These are phyloP conservation scores for Melipona quadrifasciata DNA, from an alignment of 1,140 invertebrate species.

Conservation along the genomic window DNA sequence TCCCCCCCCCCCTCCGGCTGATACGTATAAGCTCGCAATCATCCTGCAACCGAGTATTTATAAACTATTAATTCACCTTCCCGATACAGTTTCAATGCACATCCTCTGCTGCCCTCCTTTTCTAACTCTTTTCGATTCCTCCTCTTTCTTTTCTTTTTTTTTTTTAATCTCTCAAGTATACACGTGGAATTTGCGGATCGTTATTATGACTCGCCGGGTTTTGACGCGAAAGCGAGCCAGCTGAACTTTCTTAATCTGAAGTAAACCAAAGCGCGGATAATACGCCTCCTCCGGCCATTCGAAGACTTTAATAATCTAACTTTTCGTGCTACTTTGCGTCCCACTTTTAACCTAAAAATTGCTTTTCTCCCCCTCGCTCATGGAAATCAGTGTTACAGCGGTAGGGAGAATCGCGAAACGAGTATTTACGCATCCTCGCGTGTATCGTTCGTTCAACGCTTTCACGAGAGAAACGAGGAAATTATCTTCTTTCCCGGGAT, in stretches of 20 bases:
- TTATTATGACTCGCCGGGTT: conserved; percentile 37
- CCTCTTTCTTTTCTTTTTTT: not conserved
- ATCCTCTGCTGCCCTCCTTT: not conserved
- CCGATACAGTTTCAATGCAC: not conserved
- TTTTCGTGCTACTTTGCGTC: conserved; percentile 37
- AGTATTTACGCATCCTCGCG: conserved; percentile 22
- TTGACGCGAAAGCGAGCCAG: conserved; percentile 18
- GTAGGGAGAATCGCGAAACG: not conserved
- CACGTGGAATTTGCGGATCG: conserved; percentile 34
- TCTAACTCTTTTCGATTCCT: not conserved
- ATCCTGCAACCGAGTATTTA: not conserved
- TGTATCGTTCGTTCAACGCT: not conserved
- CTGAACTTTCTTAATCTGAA: conserved; percentile 52
- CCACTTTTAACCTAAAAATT: conserved; percentile 48
- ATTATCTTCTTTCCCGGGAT: too few species aligned
- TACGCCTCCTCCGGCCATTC: conserved; percentile 33
- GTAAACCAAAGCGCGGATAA: conserved; percentile 51
- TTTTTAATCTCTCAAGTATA: not conserved
- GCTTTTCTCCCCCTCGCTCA: conserved; percentile 3
- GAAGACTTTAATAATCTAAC: conserved; percentile 55
- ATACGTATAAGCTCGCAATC: not conserved
- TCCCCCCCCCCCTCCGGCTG: not conserved
- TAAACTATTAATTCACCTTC: conserved; percentile 23
- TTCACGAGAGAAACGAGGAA: not conserved
- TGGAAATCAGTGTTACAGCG: not conserved